A percentile compares a stretch with the other conserved stretches of the same genome.
Evolutionary conservation across 2,797 vertebrate genomes (phyloP).

Genomic region (Syngnathus acus): DNA sequence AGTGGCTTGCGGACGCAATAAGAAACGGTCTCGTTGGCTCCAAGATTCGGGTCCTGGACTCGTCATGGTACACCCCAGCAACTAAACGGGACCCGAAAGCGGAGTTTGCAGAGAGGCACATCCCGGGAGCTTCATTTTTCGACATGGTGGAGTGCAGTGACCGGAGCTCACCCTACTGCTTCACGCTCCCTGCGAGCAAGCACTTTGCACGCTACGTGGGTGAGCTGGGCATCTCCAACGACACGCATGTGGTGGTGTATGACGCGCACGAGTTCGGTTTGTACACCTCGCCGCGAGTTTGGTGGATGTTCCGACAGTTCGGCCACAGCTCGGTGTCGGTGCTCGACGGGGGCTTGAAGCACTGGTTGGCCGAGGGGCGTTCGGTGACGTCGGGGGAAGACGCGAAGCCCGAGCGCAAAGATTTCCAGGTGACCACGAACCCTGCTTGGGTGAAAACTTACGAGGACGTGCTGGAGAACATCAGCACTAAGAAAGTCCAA

Average conservation of each 20-base stretch:
- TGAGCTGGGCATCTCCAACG: slow-evolving; percentile 76
- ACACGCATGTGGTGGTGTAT: slow-evolving; percentile 90
- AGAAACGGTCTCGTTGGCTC: slow-evolving; percentile 62
- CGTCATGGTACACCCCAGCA: slow-evolving; percentile 84
- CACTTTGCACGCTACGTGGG: slow-evolving; percentile 79
- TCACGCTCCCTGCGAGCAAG: slow-evolving; percentile 78
- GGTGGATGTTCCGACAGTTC: slow-evolving; percentile 96
- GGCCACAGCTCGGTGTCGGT: slow-evolving; percentile 85
- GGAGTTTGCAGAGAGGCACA: slow-evolving; percentile 79
- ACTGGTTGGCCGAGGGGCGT: slow-evolving; percentile 77
- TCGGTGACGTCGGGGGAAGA: slow-evolving; percentile 67
- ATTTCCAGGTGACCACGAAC: slow-evolving; percentile 70
- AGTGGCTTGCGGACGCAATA: slow-evolving; percentile 81
- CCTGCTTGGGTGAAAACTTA: slow-evolving; percentile 78
- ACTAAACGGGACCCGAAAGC: slow-evolving; percentile 68
- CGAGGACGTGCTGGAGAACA: slow-evolving; percentile 81
- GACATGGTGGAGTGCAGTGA: slow-evolving; percentile 86
- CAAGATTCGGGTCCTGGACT: slow-evolving; percentile 75
- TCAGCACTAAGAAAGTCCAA: slow-evolving; percentile 69
- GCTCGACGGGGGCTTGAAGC: slow-evolving; percentile 84
- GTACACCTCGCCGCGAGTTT: slow-evolving; percentile 83
- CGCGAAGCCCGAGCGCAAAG: slow-evolving; percentile 41
- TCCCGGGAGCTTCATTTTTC: slow-evolving; percentile 84
- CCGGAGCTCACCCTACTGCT: slow-evolving; percentile 65
- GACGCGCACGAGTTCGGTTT: slow-evolving; percentile 82